Base-by-base conservation (phyloP, 2,888 invertebrate species). In the Julus scandinavius region DNA sequence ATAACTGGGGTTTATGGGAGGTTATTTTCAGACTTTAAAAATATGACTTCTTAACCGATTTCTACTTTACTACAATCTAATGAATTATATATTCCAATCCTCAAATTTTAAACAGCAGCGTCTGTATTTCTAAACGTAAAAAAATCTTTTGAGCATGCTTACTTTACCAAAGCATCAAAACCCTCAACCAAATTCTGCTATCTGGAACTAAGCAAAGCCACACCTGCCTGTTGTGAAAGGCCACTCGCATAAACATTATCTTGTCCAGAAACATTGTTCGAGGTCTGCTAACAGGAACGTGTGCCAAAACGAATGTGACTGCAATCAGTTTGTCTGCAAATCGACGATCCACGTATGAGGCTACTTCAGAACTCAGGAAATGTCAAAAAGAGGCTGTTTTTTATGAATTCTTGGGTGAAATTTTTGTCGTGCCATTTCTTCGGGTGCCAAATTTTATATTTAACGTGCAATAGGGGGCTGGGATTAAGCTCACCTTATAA, bases 311-410 rank as follows among this genome's bases (percentile, higher is more conserved):
- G 7, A 9, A 38, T 11, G 80, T 13, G 80, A 38, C 38, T 38
- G 2, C 29, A 3, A 80, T 11, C 80, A 13, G 38, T 4, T 13
- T n/a, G n/a, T 63, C n/a, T 17, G 63, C 58, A n/a, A 63, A n/a
- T 63, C 63, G 1, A 1, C 63, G 80, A 38, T 29, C 38, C 38
- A 11, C 38, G 13, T 13, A 29, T 7, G 13, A 38, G 38, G 38
- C 80, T 80, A 38, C 80, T 80, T 38, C 38, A 38, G 80, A 80
- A 80, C 80, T 80, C 80, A 80, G 80, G 80, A 80, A 63, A 80
- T 13, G 80, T 80, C 80, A 80, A 80, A 80, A 29, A 80, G 80
- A 80, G 80, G 80, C 80, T 80, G 80, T 80, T 80, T 80, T 63
- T 38, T 80, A 80, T 38, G 80, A 80, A 80, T 29, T 80, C 29